Evolutionary conservation across 2,888 invertebrate genomes (phyloP), one percentile per base, ranked within the genome.

Genomic region (Volucella inflata): DNA sequence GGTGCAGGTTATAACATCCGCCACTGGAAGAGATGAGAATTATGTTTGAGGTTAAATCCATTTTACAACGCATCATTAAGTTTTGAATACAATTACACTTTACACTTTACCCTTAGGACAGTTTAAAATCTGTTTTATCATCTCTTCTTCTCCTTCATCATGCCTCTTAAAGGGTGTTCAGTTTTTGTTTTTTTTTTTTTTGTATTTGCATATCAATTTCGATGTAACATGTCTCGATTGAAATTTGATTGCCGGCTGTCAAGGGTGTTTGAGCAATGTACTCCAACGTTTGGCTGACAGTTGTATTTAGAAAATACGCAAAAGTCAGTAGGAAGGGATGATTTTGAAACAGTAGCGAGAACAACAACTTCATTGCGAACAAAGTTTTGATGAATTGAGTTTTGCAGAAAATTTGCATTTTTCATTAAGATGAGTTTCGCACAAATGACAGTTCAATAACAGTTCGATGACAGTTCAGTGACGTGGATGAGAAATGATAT

Each of bases 11-110:
- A 72, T 60, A 55, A 57, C 71, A 78, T 57, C n/a, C 72, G 48
- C 67, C 44, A 67, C 30, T 30, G 30, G 30, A 30, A 6, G 6
- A 30, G 30, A 30, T 2, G 53, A 68, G 67, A 78, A 74, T 83
- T 83, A 83, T 72, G 76, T 76, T 71, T 76, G 76, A 72, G 85
- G 72, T 85, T 87, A 87, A 70, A 87, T 87, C 77, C 59, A 64
- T 77, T 87, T 78, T 82, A 70, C 72, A 81, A 87, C 76, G 87
- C 72, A 87, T 87, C 87, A 87, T 87, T 87, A 87, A 87, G 77
- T 87, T 87, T 87, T 77, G 82, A 87, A 87, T 81, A 59, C 46
- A 78, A 87, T 87, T 87, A 87, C 68, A 64, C 38, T 44, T 42
- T 65, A 36, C 53, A 55, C 44, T 44, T 16, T 59, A 57, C 64